These are phyloP conservation scores for Cheirogaleus medius DNA, from an alignment of 2,113 vertebrate genomes.

Conservation along the genomic window DNA sequence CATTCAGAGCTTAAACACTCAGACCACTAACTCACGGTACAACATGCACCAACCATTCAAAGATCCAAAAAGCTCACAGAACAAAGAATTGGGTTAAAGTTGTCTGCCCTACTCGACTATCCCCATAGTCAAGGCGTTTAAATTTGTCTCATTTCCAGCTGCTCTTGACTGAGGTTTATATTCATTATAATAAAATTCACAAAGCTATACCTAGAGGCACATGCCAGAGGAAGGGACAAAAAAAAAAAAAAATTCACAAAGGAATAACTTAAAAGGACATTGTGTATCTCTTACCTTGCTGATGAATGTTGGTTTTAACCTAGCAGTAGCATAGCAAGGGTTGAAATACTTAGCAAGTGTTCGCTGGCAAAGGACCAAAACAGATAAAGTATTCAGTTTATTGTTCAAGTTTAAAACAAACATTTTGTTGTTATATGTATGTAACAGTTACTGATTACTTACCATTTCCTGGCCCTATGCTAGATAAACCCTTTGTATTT, in stretches of 20 bases:
- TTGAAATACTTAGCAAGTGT: slow-evolving; percentile 98
- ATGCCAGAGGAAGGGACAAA: too few species aligned
- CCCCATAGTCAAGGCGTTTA: not conserved
- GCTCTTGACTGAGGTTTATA: not conserved
- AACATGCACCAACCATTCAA: not conserved
- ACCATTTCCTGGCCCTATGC: not conserved
- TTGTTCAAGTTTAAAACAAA: not conserved
- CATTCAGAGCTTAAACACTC: not conserved
- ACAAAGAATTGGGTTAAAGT: not conserved
- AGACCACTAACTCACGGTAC: not conserved
- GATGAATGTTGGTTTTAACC: slow-evolving; percentile 96
- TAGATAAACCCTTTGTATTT: not conserved
- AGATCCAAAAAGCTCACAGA: not conserved
- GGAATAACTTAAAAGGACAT: not conserved
- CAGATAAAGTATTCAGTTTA: slow-evolving; percentile 25
- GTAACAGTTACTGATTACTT: not conserved
- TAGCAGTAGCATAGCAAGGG: slow-evolving; percentile 98
- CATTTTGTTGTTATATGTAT: not conserved
- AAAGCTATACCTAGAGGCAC: not conserved
- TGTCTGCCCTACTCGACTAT: not conserved
- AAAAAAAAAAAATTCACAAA: not conserved
- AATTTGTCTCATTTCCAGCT: not conserved
- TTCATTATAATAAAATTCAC: slow-evolving; percentile 2
- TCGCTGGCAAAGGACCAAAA: slow-evolving; percentile 85
- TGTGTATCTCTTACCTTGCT: slow-evolving; percentile 93